phyloP scores from a whole-genome alignment of 2,888 invertebrate genomes.

The Hetaerina titia region DNA sequence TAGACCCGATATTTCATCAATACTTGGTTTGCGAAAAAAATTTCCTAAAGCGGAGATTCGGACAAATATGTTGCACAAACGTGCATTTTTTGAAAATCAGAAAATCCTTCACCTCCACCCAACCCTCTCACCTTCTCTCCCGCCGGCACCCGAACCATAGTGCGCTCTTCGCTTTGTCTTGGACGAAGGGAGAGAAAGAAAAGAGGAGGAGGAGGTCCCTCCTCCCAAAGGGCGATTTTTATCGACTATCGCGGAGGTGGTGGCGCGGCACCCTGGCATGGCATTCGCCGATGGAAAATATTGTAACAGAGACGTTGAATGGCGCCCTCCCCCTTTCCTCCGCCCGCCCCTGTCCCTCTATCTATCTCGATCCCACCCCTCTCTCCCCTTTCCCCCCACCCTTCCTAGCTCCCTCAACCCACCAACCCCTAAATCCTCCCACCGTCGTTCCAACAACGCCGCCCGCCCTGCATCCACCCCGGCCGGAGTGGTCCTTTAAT shows the following conservation, averaged over 20 bases:
- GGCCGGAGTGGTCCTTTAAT: constrained; percentile 59
- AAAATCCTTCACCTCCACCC: background rate
- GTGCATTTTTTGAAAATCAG: background rate
- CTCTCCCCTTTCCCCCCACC: background rate
- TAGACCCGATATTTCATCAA: background rate
- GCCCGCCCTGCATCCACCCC: background rate
- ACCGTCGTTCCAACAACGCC: background rate
- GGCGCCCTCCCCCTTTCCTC: background rate
- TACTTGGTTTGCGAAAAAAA: background rate
- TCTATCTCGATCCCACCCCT: too few relatives aligned
- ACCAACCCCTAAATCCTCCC: background rate
- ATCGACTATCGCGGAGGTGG: background rate
- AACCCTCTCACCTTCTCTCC: background rate
- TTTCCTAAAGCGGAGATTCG: background rate
- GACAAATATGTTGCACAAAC: background rate
- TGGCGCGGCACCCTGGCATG: background rate
- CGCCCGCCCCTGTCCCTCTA: background rate
- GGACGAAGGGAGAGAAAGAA: background rate
- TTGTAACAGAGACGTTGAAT: constrained; percentile 50
- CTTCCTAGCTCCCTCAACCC: background rate
- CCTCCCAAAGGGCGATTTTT: background rate
- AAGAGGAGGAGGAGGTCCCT: background rate
- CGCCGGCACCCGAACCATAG: background rate
- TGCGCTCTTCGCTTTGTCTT: background rate
- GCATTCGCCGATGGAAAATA: constrained; percentile 50